A percentile compares a stretch with the other conserved stretches of the same genome.
phyloP scores from a whole-genome alignment of 2,797 vertebrate species.

The Falco rusticolus region DNA sequence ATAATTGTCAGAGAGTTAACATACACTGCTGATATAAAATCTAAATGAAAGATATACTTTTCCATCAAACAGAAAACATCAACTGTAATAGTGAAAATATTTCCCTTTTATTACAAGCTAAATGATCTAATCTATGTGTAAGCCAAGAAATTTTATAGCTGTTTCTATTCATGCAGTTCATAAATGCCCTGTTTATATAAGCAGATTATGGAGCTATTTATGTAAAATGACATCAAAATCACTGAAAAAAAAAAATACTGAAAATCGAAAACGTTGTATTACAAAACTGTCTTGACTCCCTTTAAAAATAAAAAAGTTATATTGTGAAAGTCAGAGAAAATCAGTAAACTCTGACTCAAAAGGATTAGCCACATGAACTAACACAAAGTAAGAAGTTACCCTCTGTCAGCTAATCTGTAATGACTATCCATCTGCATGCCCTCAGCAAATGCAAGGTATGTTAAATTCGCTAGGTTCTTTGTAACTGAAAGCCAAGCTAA shows the following conservation, averaged over 20 bases:
- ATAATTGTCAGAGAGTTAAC: background rate
- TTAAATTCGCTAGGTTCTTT: background rate
- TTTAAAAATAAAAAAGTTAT: background rate
- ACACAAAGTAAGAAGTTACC: background rate
- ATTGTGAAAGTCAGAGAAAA: background rate
- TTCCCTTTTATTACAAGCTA: conserved; percentile 10
- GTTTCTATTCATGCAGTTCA: conserved; percentile 4
- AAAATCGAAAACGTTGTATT: background rate
- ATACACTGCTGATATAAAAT: background rate
- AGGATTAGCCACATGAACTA: background rate
- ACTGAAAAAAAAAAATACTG: background rate
- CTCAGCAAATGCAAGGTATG: background rate
- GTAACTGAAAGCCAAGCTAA: background rate
- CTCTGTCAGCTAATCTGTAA: background rate
- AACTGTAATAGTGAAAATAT: background rate
- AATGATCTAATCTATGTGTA: conserved; percentile 8
- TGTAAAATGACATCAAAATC: background rate
- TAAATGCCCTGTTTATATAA: conserved; percentile 8
- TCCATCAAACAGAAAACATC: conserved; percentile 2
- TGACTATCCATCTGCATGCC: background rate
- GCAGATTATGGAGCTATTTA: conserved; percentile 7
- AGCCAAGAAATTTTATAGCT: background rate
- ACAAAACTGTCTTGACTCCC: background rate
- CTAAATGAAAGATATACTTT: background rate
- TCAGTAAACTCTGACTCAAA: background rate